Evolutionary conservation across 1,140 invertebrate genomes (phyloP), one percentile per base, ranked within the genome.

Genomic region (Zophobas atratus): DNA sequence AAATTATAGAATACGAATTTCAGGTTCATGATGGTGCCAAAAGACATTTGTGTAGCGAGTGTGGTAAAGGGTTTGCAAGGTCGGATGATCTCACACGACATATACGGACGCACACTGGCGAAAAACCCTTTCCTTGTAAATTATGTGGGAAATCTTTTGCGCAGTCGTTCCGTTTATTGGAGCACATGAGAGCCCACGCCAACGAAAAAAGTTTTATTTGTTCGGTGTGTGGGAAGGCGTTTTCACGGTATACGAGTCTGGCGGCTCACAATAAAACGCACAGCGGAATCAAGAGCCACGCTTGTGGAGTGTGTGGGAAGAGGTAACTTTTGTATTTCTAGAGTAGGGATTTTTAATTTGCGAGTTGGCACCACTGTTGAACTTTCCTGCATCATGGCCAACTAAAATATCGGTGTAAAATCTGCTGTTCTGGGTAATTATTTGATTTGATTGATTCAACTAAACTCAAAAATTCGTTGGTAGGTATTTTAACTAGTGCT

Each of bases 151-250:
- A 89, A 80, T 79, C 86, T 6, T 84, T 82, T 80, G 79, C 83
- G 32, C 82, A 84, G 73, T 84, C 84, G 36, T 83, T 81, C 55
- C 89, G 90, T 77, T 84, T 92, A 4, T 86, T 90, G 51, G 91
- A 91, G 36, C 91, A 92, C 83, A 89, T 90, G 75, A 85, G 91
- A 63, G 88, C 89, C 38, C 91, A 92, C 83, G 91, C 90, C 2
- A 90, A 91, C 20, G 90, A 91, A 78, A 90, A 90, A 82, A 90
- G 89, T 1, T 91, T 90, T 77, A 88, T 90, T 77, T 91, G 91
- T 83, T 87, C 87, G 74, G 88, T 88, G 73, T 92, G 91, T 81
- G 82, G 85, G 43, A 87, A 91, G 81, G 85, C 83, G 6, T 88
- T 87, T 81, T 83, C 84, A 35, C 79, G 84, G 32, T 84, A 83